These are phyloP conservation scores for Etia nguti DNA, from an alignment of 2,113 vertebrate genomes.

Conservation along the genomic window DNA sequence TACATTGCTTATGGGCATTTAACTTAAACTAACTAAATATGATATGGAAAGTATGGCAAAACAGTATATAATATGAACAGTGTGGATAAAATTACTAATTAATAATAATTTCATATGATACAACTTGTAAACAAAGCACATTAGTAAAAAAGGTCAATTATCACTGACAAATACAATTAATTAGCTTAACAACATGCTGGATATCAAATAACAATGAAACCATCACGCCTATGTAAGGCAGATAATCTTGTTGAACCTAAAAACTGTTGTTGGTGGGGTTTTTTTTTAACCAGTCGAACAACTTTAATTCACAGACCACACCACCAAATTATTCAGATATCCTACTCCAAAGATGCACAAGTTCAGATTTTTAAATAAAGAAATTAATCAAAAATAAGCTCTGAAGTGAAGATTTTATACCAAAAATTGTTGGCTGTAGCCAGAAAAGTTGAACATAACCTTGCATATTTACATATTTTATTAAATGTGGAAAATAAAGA, in stretches of 20 bases:
- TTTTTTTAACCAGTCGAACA: not conserved
- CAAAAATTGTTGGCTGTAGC: not conserved
- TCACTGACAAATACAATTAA: not conserved
- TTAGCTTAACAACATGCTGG: not conserved
- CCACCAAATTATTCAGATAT: not conserved
- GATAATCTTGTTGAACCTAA: not conserved
- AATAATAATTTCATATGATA: not conserved
- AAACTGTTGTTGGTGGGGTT: not conserved
- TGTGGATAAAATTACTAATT: not conserved
- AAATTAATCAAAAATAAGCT: not conserved
- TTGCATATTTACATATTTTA: not conserved
- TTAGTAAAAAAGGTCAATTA: not conserved
- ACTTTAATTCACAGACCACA: not conserved
- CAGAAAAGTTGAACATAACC: not conserved
- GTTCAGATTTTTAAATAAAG: not conserved
- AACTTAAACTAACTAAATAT: not conserved
- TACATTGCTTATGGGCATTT: not conserved
- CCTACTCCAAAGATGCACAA: not conserved
- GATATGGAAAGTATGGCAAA: not conserved
- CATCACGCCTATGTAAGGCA: not conserved
- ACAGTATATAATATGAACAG: not conserved
- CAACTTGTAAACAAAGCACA: not conserved
- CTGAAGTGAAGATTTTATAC: not conserved
- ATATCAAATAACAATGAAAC: not conserved
- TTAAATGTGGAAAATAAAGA: not conserved